A percentile compares a stretch with the other conserved stretches of the same genome.
Evolutionary conservation across 2,888 invertebrate genomes (phyloP).

Genomic region (Harpagoxenus sublaevis): DNA sequence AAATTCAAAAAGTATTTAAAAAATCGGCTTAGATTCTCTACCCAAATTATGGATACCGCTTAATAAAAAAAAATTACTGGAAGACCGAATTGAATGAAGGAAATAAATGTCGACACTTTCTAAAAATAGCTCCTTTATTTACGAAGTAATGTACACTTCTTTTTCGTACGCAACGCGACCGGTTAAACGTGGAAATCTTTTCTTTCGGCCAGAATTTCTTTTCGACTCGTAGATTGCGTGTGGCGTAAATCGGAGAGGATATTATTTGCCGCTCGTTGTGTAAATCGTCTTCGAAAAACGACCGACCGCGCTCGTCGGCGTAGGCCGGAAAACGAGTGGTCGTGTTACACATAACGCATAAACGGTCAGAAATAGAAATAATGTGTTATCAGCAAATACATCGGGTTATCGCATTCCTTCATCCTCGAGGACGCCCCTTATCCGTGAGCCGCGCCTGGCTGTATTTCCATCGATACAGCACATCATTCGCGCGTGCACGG

Average conservation of each 20-base stretch:
- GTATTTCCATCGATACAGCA: conserved; percentile 21
- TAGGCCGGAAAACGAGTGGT: conserved; percentile 20
- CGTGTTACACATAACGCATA: conserved; percentile 7
- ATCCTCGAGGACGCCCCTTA: background rate
- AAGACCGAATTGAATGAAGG: background rate
- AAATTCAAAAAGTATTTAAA: too few species aligned
- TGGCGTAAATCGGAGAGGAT: background rate
- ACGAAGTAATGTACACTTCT: background rate
- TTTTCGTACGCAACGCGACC: background rate
- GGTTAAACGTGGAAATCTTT: background rate
- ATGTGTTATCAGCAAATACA: conserved; percentile 63
- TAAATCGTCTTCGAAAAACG: conserved; percentile 25
- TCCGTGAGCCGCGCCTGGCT: background rate
- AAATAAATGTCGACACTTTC: background rate
- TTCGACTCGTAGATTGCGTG: background rate
- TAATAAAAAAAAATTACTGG: too few species aligned
- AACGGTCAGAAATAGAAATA: conserved; percentile 40
- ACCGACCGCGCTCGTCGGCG: background rate
- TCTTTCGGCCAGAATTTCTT: background rate
- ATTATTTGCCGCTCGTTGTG: conserved; percentile 21
- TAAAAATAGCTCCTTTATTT: conserved; percentile 18
- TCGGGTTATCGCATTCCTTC: conserved; percentile 36
- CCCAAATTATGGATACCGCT: too few species aligned
- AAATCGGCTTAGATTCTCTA: too few species aligned
- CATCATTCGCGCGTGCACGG: background rate